phyloP scores from a whole-genome alignment of 1,140 invertebrate genomes.

The Drosophila seguyi region DNA sequence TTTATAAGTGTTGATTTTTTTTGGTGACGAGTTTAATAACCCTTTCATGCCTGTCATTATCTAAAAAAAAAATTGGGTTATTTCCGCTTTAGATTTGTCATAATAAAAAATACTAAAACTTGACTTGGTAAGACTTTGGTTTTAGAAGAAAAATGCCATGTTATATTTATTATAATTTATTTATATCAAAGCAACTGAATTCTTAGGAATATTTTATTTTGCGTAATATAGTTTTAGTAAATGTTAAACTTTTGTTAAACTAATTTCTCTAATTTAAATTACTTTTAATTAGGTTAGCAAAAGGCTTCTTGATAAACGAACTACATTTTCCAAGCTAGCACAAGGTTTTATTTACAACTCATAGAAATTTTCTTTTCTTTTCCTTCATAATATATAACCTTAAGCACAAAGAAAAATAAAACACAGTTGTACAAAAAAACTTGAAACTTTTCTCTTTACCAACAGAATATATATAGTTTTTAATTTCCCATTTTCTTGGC shows the following conservation, averaged over 20 bases:
- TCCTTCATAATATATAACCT: not conserved
- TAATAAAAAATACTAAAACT: constrained; percentile 4
- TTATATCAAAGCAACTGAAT: not conserved
- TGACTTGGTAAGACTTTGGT: no score
- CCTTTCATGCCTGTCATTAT: not conserved
- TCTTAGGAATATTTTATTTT: no score
- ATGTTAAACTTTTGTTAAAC: no score
- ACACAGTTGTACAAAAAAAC: not conserved
- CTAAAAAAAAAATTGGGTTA: not conserved
- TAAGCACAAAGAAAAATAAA: not conserved
- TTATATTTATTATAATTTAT: no score
- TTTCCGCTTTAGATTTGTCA: not conserved
- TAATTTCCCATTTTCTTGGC: not conserved
- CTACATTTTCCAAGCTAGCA: no score
- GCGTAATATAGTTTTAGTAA: no score
- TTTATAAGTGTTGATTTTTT: constrained; percentile 9
- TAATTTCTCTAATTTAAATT: no score
- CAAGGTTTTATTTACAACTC: no score
- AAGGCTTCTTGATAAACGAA: no score
- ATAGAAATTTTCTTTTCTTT: not conserved
- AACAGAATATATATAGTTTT: not conserved
- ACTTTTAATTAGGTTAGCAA: no score
- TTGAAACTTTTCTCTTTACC: not conserved
- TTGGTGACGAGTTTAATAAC: constrained; percentile 20
- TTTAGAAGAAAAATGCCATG: not conserved